A percentile compares a stretch with the other conserved stretches of the same genome.
phyloP scores from a whole-genome alignment of 2,113 vertebrate species.

The Onychostoma macrolepis region DNA sequence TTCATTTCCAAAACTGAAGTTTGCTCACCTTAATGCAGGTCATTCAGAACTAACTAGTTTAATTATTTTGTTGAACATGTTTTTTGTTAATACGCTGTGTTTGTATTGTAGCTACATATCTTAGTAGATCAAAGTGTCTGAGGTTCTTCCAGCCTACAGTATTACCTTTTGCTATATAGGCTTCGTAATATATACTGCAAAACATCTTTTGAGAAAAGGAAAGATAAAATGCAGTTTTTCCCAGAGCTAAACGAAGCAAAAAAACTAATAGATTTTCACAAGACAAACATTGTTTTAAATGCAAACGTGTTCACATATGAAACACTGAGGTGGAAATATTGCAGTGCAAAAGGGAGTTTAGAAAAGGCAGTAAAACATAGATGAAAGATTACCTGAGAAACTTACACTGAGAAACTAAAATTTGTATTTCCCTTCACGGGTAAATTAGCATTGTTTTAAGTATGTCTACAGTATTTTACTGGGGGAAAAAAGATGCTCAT shows the following conservation, averaged over 20 bases:
- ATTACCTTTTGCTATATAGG: background rate
- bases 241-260: background rate
- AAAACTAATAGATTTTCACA: background rate
- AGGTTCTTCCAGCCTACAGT: background rate
- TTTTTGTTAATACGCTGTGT: background rate
- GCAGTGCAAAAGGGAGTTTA: too few species aligned
- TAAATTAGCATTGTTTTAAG: too few species aligned
- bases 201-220: background rate
- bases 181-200: background rate
- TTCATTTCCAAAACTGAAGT: background rate
- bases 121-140: too few species aligned
- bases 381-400: background rate
- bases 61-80: background rate
- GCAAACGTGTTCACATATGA: background rate
- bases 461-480: background rate
- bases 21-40: background rate
- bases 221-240: background rate
- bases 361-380: background rate
- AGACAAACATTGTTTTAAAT: background rate
- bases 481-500: background rate
- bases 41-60: background rate
- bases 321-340: background rate
- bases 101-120: too few species aligned
- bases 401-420: background rate
- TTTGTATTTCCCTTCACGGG: background rate